phyloP scores from a whole-genome alignment of 2,888 invertebrate species.

The Strigamia maritima region DNA sequence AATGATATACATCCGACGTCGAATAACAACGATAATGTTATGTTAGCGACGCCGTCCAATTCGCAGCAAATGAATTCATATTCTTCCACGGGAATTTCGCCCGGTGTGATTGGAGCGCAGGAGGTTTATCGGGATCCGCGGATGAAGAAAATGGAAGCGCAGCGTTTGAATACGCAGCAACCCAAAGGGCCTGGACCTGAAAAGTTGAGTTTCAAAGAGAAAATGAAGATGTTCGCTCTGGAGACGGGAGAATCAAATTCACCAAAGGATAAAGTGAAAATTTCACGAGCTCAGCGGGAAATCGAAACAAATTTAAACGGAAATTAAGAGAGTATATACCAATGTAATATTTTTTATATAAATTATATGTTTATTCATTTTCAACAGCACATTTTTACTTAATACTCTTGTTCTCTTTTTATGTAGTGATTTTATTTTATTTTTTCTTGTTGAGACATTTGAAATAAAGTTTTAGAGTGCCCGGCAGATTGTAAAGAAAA shows the following conservation, averaged over 20 bases:
- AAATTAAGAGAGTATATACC: not conserved
- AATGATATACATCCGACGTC: not conserved
- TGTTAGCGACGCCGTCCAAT: conserved; percentile 40
- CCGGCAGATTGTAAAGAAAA: not conserved
- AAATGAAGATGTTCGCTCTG: conserved; percentile 99
- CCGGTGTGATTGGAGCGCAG: conserved; percentile 96
- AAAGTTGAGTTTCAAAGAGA: conserved; percentile 94
- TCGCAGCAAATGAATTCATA: conserved; percentile 44
- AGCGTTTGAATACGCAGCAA: conserved; percentile 61
- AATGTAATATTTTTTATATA: conserved; percentile 18
- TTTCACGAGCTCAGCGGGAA: conserved; percentile 90
- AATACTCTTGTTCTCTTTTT: not conserved
- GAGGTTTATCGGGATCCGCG: conserved; percentile 97
- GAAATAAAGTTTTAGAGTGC: too few species aligned
- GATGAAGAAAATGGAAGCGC: conserved; percentile 77
- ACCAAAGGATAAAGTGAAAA: conserved; percentile 92
- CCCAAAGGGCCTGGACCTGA: conserved; percentile 71
- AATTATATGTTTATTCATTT: not conserved
- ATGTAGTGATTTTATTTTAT: too few species aligned
- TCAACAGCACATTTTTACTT: not conserved
- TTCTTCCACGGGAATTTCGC: conserved; percentile 66
- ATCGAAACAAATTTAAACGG: conserved; percentile 63
- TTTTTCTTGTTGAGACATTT: too few species aligned
- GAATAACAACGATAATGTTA: not conserved
- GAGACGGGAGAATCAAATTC: conserved; percentile 91